Conservation (phyloP, 2,888 invertebrate species). For the Oscheius myriophilus region DNA sequence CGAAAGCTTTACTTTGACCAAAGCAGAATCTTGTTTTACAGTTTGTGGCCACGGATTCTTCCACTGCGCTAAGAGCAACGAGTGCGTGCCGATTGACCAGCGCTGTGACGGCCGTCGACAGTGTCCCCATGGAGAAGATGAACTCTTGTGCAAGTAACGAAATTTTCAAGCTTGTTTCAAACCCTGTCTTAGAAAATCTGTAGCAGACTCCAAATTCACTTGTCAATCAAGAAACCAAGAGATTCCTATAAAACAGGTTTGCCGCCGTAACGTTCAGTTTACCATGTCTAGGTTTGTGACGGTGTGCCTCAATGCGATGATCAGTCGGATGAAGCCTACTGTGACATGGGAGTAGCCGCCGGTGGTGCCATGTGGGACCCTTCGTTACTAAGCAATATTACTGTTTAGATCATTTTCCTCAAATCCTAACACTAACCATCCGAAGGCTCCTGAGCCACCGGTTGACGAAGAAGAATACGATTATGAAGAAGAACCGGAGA, state of each 20-base stretch:
- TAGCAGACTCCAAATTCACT: slow-evolving; percentile 47
- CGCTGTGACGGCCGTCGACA: slow-evolving; percentile 68
- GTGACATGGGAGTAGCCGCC: slow-evolving; percentile 41
- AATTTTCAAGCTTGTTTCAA: not conserved
- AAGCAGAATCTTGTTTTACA: no score
- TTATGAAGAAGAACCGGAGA: slow-evolving; percentile 43
- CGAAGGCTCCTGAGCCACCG: slow-evolving; percentile 12
- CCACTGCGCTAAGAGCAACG: slow-evolving; percentile 64
- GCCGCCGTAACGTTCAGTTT: not conserved
- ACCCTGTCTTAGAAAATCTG: slow-evolving; percentile 41
- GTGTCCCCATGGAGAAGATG: slow-evolving; percentile 69
- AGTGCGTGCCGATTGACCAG: slow-evolving; percentile 63
- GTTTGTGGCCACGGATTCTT: slow-evolving; percentile 66
- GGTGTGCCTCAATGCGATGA: slow-evolving; percentile 65
- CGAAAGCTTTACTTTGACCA: no score
- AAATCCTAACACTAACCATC: slow-evolving; percentile 26
- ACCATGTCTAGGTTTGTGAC: slow-evolving; percentile 59
- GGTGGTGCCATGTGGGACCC: slow-evolving; percentile 30
- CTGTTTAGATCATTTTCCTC: slow-evolving; percentile 41
- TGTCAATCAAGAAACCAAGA: slow-evolving; percentile 60
- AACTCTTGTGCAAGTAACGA: slow-evolving; percentile 62
- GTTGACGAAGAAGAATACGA: slow-evolving; percentile 42
- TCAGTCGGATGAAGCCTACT: slow-evolving; percentile 67
- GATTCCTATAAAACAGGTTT: slow-evolving; percentile 51
- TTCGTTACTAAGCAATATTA: not conserved